Conservation (phyloP, 2,113 vertebrate species). For the Platichthys stellatus region DNA sequence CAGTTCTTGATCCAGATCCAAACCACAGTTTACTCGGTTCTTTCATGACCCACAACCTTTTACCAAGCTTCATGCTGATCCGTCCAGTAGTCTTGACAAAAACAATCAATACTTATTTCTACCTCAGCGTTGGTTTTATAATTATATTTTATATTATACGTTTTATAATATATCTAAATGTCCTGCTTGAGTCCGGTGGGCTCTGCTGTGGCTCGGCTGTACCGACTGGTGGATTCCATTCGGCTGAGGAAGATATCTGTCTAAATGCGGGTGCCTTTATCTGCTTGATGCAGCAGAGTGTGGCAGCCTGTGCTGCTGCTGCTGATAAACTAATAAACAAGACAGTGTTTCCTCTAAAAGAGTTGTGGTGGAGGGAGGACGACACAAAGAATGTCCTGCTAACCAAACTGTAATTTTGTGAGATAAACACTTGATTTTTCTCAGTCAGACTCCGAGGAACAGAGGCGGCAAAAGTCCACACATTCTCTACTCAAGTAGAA, state of each 20-base stretch:
- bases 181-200: neutral
- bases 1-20: too few species aligned
- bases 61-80: too few species aligned
- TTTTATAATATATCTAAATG: too few species aligned
- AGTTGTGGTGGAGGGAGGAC: neutral
- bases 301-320: constrained; percentile 18
- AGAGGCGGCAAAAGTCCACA: neutral
- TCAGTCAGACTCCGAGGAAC: neutral
- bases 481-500: neutral
- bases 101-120: too few species aligned
- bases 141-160: too few species aligned
- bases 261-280: constrained; percentile 31
- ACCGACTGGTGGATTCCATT: constrained; percentile 23
- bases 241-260: constrained; percentile 43
- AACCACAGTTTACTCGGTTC: too few species aligned
- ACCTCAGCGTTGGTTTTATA: too few species aligned
- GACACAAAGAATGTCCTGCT: neutral
- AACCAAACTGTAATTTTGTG: neutral
- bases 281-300: constrained; percentile 38
- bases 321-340: constrained; percentile 8
- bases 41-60: too few species aligned
- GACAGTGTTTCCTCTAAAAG: neutral
- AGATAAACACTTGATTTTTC: neutral
- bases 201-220: neutral
- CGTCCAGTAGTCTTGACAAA: too few species aligned